Evolutionary conservation across 2,797 vertebrate species (phyloP).

Genomic region (Tapera naevia): DNA sequence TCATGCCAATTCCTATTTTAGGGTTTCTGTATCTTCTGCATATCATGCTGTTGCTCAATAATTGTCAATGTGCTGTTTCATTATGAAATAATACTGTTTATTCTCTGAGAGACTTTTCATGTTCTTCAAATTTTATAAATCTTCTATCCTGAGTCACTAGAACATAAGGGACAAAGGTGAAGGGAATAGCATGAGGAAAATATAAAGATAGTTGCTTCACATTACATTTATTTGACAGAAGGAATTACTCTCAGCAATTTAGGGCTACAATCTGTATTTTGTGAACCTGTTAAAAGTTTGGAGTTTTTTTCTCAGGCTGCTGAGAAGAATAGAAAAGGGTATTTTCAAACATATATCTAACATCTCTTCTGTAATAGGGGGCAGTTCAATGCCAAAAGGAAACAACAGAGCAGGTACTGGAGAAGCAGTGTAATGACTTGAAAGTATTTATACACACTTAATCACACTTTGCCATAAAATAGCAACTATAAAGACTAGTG

Average conservation of each 20-base stretch:
- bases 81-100: slow-evolving; percentile 57
- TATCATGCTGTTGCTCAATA: slow-evolving; percentile 24
- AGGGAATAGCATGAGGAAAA: slow-evolving; percentile 6
- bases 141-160: slow-evolving; percentile 33
- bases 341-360: background rate
- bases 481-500: background rate
- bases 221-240: background rate
- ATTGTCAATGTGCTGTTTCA: slow-evolving; percentile 11
- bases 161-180: slow-evolving; percentile 25
- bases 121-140: slow-evolving; percentile 56
- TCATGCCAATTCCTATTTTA: slow-evolving; percentile 39
- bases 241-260: background rate
- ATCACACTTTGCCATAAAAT: background rate
- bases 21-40: slow-evolving; percentile 9
- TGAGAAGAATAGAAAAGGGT: background rate
- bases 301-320: background rate
- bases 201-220: slow-evolving; percentile 2
- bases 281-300: background rate
- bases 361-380: background rate
- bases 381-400: background rate
- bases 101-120: slow-evolving; percentile 34
- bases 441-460: background rate
- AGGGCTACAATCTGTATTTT: background rate
- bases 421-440: background rate
- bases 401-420: background rate